phyloP scores from a whole-genome alignment of 2,113 vertebrate genomes.

The Corythornis vintsioides region DNA sequence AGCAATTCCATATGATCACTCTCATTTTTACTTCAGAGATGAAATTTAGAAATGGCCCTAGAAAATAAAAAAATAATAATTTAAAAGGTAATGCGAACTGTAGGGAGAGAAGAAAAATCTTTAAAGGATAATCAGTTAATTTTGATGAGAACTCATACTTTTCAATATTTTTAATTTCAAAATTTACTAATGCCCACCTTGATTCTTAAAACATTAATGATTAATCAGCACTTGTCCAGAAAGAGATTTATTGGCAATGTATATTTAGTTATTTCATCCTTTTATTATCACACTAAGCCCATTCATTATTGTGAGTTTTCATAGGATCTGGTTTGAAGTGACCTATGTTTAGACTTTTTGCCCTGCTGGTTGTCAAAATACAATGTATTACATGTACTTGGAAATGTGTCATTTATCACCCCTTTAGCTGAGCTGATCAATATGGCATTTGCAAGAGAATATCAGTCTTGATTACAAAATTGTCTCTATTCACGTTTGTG shows the following conservation, averaged over 20 bases:
- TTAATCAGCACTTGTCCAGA: not conserved
- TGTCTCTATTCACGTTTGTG: not conserved
- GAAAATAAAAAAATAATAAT: not conserved
- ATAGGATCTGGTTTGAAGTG: not conserved
- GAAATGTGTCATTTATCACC: accelerated
- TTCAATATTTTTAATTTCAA: not conserved
- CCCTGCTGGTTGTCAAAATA: not conserved
- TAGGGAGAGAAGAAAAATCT: not conserved
- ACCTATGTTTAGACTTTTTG: not conserved
- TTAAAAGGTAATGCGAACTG: not conserved
- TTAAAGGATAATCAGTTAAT: not conserved
- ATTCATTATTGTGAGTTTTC: not conserved
- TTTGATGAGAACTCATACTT: not conserved
- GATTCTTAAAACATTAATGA: not conserved
- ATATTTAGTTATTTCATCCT: not conserved
- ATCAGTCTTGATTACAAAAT: not conserved
- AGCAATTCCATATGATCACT: not conserved
- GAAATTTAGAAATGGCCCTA: not conserved
- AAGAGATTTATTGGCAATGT: not conserved
- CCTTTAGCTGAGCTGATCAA: not conserved
- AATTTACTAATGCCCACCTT: not conserved
- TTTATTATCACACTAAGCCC: not conserved
- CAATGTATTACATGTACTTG: not conserved
- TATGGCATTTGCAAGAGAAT: not conserved
- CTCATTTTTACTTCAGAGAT: not conserved